Base-by-base conservation (phyloP, 2,888 invertebrate species). In the Trissolcus japonicus region DNA sequence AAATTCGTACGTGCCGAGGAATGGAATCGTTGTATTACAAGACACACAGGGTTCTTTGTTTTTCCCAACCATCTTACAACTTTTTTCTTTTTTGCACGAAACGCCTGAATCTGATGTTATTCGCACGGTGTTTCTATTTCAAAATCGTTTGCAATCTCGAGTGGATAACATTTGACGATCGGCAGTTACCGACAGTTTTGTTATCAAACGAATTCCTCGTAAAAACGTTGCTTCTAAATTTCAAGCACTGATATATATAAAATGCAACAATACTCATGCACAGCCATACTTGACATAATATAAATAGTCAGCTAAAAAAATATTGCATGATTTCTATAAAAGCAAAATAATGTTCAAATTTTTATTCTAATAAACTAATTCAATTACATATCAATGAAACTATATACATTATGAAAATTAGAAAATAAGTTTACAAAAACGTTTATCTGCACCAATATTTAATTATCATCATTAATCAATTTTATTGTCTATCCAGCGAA, bases 1-100 rank as follows among this genome's bases (percentile, higher is more conserved):
- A 75, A 77, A 75, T 76, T 55, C 61, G 56, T 82, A 85, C 86
- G 85, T 87, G 86, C 81, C 72, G 2, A 35, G 35, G 11, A 35
- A 35, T 11, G 79, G 55, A 82, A 84, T 83, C 82, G 84, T 83
- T 80, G 81, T 80, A 82, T 84, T 83, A 83, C 51, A 35, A 35
- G 11, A 11, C 9, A 2, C 35, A 83, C 51, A 9, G 6, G 2
- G 2, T 11, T 35, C 35, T 35, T 35, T 7, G 35, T 9, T 9
- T 35, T 35, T 9, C 9, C 1, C 35, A 35, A 35, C 35, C 35
- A 35, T 35, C 35, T 35, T 35, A 6, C 9, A 35, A 35, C 35
- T 35, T 35, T 35, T 7, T 35, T 7, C 29, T 0, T 35, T 35
- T 62, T 46, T 46, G n/a, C 14, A 3, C 14, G n/a, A 16, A 16